Base-by-base conservation (phyloP, 2,113 vertebrate species). In the Argyrosomus japonicus region DNA sequence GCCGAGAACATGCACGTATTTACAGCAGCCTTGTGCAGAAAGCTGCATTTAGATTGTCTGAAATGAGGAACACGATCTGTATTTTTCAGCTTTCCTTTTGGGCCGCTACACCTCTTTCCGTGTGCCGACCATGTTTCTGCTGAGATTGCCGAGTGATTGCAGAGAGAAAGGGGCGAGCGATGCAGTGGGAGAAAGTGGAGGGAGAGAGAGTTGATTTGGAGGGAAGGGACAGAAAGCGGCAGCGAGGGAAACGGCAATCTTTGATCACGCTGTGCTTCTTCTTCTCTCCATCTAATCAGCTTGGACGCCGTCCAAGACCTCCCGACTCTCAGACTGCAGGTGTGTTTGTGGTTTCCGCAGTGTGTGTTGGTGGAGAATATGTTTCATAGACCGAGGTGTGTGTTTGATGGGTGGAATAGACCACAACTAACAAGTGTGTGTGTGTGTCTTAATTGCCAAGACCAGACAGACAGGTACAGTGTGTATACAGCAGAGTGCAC, bases 211-310 rank as follows among this genome's bases (percentile, higher is more conserved):
- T 53, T 67, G 64, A 58, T 62, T 40, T 50, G 45, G 19, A 68
- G 25, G 56, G 53, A 43, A 50, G 63, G 23, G 45, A 48, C 27
- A 25, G 58, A 47, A 29, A 23, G 27, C 40, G 21, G 9, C 5
- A 45, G 77, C 18, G 54, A 58, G 48, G 15, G 40, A 27, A 50
- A 65, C 77, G 25, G 50, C 48, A 61, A 50, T 74, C 78, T 72
- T 51, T 85, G 63, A 84, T 79, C 82, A 65, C 6, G 62, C 69
- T 75, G 53, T 19, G 67, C 62, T 56, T 57, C 79, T 77, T 40
- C 51, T 64, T 70, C 61, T 71, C 60, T 57, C 56, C 60, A 47
- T 76, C 79, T 79, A 79, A 82, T 88, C 83, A 76, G 79, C 79
- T 79, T 73, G 82, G 79, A 85, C 8, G 2, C 3, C 78, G 15